phyloP scores from a whole-genome alignment of 2,797 vertebrate species.

The Anguilla marmorata region DNA sequence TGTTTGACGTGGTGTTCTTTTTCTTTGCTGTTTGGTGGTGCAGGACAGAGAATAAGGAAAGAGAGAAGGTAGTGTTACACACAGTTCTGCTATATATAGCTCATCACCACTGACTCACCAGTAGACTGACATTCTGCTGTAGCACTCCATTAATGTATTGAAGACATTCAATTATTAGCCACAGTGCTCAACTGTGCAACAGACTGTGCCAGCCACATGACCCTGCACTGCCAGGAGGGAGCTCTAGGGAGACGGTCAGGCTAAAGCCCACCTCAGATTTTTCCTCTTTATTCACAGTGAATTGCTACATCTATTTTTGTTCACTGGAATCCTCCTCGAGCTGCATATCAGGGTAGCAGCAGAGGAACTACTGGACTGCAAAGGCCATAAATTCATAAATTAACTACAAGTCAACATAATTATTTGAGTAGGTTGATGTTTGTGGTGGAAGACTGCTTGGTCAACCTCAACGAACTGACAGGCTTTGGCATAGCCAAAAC shows the following conservation, averaged over 20 bases:
- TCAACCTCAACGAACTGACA: not conserved
- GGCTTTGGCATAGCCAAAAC: not conserved
- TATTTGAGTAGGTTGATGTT: not conserved
- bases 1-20: not conserved
- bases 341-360: slow-evolving; percentile 1
- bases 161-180: not conserved
- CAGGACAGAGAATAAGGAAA: not conserved
- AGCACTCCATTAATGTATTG: not conserved
- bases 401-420: not conserved
- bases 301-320: slow-evolving; percentile 10
- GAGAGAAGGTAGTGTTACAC: slow-evolving; percentile 5
- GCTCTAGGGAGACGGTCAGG: not conserved
- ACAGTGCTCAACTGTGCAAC: not conserved
- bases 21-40: not conserved
- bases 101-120: slow-evolving; percentile 7
- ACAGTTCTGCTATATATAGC: slow-evolving; percentile 13
- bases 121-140: slow-evolving; percentile 10
- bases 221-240: not conserved
- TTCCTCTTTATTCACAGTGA: not conserved
- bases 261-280: not conserved
- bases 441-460: not conserved
- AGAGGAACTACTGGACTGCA: not conserved
- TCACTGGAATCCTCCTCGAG: not conserved
- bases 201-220: not conserved
- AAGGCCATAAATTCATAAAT: not conserved